Evolutionary conservation across 2,888 invertebrate genomes (phyloP).

Genomic region (Drosophila anceps): DNA sequence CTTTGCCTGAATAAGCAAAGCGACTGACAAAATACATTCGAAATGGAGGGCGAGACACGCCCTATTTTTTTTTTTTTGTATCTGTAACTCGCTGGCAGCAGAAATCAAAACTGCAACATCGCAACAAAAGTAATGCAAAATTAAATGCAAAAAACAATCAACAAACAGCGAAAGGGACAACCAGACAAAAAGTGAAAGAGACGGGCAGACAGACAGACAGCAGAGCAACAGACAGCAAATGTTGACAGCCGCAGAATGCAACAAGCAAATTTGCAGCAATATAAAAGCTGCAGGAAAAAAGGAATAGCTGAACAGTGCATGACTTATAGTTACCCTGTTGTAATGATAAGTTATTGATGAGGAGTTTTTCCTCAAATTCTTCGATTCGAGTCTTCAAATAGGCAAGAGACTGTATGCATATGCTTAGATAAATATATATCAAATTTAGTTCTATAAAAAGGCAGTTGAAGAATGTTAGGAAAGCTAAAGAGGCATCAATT

Average conservation of each 20-base stretch:
- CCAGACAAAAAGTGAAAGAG: conserved; percentile 7
- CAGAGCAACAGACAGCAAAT: conserved; percentile 35
- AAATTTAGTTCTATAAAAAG: too few species aligned
- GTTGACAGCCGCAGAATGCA: conserved; percentile 62
- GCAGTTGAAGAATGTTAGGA: too few species aligned
- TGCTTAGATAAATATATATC: too few species aligned
- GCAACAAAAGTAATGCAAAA: conserved; percentile 70
- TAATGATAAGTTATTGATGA: background rate
- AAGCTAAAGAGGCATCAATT: background rate
- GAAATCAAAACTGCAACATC: conserved; percentile 73
- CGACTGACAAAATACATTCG: conserved; percentile 41
- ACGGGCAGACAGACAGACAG: background rate
- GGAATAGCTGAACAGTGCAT: background rate
- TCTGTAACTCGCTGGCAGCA: conserved; percentile 37
- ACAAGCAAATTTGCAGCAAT: conserved; percentile 45
- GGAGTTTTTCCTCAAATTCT: background rate
- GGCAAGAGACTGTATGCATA: too few species aligned
- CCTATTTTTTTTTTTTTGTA: conserved; percentile 48
- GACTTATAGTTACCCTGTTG: conserved; percentile 16
- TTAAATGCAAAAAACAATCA: conserved; percentile 74
- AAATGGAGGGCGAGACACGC: conserved; percentile 48
- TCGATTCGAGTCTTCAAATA: background rate
- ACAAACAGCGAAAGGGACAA: conserved; percentile 27
- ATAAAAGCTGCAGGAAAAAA: conserved; percentile 11
- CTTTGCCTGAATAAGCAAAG: conserved; percentile 68